These are phyloP conservation scores for Eclectus roratus DNA, from an alignment of 2,113 vertebrate species.

Conservation along the genomic window DNA sequence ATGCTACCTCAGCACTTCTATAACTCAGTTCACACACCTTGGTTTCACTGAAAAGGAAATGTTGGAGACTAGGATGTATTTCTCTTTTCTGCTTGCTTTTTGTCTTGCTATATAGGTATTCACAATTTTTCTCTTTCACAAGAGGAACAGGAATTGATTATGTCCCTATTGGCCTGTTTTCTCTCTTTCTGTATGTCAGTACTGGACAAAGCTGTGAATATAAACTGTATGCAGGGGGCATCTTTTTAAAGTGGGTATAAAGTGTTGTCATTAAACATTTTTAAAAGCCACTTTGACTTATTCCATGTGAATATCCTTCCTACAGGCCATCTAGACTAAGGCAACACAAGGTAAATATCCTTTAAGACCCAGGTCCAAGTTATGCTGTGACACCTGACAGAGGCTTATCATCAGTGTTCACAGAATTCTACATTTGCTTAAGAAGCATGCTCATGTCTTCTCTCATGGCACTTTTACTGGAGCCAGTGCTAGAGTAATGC, in stretches of 20 bases:
- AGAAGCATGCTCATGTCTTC: not conserved
- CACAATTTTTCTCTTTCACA: not conserved
- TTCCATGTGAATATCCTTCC: not conserved
- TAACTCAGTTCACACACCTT: not conserved
- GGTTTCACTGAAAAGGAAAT: not conserved
- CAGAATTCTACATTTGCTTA: not conserved
- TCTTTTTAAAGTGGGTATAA: not conserved
- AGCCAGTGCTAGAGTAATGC: not conserved
- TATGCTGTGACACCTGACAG: not conserved
- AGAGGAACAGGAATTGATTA: not conserved
- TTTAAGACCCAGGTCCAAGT: not conserved
- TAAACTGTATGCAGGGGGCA: not conserved
- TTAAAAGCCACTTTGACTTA: not conserved
- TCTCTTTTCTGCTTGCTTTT: not conserved
- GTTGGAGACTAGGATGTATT: not conserved
- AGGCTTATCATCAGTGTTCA: not conserved
- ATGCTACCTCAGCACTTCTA: not conserved
- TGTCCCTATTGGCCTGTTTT: not conserved
- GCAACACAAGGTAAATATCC: not conserved
- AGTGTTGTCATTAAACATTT: not conserved
- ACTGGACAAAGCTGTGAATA: not conserved
- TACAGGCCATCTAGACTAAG: not conserved
- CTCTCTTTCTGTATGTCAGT: not conserved
- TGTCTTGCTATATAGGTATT: not conserved
- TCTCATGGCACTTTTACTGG: fast-evolving